phyloP scores from a whole-genome alignment of 2,113 vertebrate genomes.

The Dromas ardeola region DNA sequence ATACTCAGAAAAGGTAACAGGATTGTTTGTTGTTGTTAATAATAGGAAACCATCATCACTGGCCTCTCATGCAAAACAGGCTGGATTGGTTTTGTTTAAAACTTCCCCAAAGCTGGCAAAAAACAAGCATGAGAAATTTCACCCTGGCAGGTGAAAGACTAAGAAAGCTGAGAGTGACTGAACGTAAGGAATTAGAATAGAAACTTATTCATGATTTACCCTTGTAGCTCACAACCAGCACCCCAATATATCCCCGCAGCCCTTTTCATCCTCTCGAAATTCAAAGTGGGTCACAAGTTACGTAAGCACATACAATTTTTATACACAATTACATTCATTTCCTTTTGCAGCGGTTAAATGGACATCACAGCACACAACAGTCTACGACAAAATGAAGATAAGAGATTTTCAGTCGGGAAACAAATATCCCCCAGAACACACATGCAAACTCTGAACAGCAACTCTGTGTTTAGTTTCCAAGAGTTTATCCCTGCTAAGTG shows the following conservation, averaged over 20 bases:
- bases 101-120: background rate
- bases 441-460: background rate
- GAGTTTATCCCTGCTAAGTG: background rate
- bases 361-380: background rate
- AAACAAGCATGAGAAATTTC: background rate
- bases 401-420: background rate
- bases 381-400: background rate
- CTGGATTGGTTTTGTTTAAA: background rate
- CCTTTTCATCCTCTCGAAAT: background rate
- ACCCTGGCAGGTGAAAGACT: background rate
- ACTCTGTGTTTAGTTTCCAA: background rate
- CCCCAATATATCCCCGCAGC: background rate
- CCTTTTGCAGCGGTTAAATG: background rate
- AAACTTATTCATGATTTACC: background rate
- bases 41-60: background rate
- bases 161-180: background rate
- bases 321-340: background rate
- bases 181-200: background rate
- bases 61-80: background rate
- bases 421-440: background rate
- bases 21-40: background rate
- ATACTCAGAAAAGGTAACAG: background rate
- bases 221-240: background rate
- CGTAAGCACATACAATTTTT: background rate
- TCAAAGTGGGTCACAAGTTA: background rate